Base-by-base conservation (phyloP, 2,797 vertebrate species). In the Microcaecilia unicolor region DNA sequence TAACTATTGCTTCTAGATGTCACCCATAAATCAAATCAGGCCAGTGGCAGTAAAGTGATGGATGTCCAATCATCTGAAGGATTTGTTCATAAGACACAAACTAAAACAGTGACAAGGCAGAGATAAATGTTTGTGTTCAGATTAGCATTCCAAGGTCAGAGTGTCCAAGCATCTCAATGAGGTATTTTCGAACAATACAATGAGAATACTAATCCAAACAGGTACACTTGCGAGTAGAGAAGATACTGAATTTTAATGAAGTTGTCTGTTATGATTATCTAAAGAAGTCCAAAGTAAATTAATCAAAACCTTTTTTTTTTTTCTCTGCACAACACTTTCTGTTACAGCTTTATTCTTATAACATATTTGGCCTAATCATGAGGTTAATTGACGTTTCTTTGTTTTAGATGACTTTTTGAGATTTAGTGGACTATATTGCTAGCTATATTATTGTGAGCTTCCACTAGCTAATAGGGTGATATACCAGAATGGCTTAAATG, bases 101-200 rank as follows among this genome's bases (percentile, higher is more conserved):
- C 55, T 80, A 66, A 74, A 79, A 54, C 41, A 58, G 60, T 55
- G 67, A 76, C 51, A 64, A 62, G 70, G 42, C 64, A 70, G 57
- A 84, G 76, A 84, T 76, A 76, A 76, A 85, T 82, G 70, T 72
- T 64, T 40, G 18, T 55, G 64, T 59, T 63, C 56, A 67, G 76
- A 86, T 86, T 71, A 80, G 64, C 57, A 71, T 68, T 43, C 47
- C 82, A 86, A 85, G 80, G 85, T 86, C 74, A 83, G 31, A 61
- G 48, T 65, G 64, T 33, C 37, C 53, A 59, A 56, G 74, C 69
- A 72, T 81, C 81, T 82, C 74, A 86, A 78, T 81, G 75, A 81
- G 54, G 37, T 69, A 40, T 65, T 72, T 51, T 69, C 53, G 67
- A 21, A 45, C 39, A 64, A 61, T 44, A 31, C 35, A 31, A 21